Percentiles rank a stretch among this genome's conserved stretches.
These are phyloP conservation scores for Dinomys branickii DNA, from an alignment of 2,113 vertebrate species.

Conservation along the genomic window DNA sequence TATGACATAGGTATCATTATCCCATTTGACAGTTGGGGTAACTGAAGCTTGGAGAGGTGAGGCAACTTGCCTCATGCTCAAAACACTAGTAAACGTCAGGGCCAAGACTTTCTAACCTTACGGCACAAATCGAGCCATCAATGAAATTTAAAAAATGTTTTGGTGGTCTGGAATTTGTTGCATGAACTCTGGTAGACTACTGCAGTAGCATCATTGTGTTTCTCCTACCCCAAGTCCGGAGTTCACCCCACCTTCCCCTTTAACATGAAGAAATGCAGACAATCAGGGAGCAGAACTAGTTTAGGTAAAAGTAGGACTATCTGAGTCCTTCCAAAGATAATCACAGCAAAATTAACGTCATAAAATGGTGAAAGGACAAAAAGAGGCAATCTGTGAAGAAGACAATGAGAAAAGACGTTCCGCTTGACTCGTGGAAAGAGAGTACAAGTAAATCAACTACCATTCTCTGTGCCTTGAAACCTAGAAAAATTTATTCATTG, in stretches of 20 bases:
- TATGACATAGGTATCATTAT: background rate
- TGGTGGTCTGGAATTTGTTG: background rate
- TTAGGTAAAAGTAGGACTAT: background rate
- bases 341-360: background rate
- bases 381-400: background rate
- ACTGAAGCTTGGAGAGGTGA: background rate
- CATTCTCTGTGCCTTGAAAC: background rate
- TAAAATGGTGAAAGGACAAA: background rate
- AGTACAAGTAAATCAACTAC: conserved; percentile 5
- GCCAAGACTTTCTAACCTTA: background rate
- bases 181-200: background rate
- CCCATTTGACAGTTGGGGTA: background rate
- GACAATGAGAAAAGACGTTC: background rate
- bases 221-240: background rate
- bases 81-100: background rate
- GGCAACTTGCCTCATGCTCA: background rate
- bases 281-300: background rate
- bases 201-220: background rate
- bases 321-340: background rate
- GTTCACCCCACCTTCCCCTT: background rate
- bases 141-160: background rate
- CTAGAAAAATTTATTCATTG: background rate
- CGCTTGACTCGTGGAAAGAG: background rate
- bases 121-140: background rate
- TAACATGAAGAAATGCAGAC: background rate